phyloP scores from a whole-genome alignment of 2,888 invertebrate genomes.

The Himalopsyche japonica region DNA sequence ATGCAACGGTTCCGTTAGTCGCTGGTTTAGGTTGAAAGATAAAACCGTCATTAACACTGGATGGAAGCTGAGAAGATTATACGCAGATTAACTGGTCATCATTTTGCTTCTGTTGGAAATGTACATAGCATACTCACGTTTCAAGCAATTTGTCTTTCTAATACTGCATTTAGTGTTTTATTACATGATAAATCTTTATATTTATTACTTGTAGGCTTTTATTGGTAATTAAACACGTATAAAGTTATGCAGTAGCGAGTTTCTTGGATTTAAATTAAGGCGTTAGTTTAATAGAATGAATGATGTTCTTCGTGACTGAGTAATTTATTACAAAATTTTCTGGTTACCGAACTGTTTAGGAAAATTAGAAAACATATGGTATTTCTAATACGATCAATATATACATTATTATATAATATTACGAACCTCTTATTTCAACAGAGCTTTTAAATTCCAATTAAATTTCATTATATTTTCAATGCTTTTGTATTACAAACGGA shows the following conservation, averaged over 20 bases:
- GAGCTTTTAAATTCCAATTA: too few species aligned
- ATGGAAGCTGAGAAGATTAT: background rate
- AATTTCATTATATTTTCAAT: too few species aligned
- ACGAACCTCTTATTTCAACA: too few species aligned
- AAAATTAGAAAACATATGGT: too few species aligned
- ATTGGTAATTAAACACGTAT: background rate
- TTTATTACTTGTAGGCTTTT: background rate
- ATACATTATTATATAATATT: too few species aligned
- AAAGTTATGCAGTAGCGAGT: background rate
- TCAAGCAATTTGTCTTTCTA: background rate
- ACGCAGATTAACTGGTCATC: background rate
- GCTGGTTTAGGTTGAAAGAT: constrained; percentile 4
- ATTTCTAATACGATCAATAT: too few species aligned
- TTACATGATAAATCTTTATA: background rate
- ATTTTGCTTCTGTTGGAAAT: background rate
- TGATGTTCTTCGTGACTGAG: too few species aligned
- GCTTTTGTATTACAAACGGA: too few species aligned
- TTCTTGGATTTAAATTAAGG: background rate
- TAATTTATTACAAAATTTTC: too few species aligned
- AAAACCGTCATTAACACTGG: constrained; percentile 8
- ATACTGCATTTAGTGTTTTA: background rate
- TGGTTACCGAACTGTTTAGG: too few species aligned
- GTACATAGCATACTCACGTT: background rate
- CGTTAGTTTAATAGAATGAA: too few species aligned
- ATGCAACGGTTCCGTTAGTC: constrained; percentile 4